A percentile compares a stretch with the other conserved stretches of the same genome.
phyloP scores from a whole-genome alignment of 1,140 invertebrate genomes.

The Drosophila burlai region DNA sequence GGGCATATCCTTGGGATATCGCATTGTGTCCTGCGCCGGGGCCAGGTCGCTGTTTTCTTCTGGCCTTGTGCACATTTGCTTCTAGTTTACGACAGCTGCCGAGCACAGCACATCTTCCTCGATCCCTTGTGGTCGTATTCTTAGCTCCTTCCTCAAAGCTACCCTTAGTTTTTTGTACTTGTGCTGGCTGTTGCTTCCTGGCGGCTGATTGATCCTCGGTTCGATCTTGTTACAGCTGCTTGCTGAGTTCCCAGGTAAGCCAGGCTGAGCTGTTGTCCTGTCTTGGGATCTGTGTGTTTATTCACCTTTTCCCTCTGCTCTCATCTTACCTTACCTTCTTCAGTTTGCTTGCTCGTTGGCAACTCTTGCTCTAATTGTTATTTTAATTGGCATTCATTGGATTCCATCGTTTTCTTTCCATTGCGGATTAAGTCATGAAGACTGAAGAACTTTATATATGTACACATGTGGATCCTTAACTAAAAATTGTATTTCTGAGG shows the following conservation, averaged over 20 bases:
- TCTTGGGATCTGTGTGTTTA: constrained; percentile 25
- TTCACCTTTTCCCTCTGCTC: constrained; percentile 7
- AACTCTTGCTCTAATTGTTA: constrained; percentile 47
- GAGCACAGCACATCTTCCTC: constrained; percentile 29
- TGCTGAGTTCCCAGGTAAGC: constrained; percentile 47
- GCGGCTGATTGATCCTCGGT: constrained; percentile 70
- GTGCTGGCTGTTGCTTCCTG: constrained; percentile 61
- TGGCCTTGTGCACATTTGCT: constrained; percentile 56
- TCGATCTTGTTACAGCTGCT: constrained; percentile 75
- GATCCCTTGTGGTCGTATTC: constrained; percentile 3
- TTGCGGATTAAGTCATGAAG: constrained; percentile 9
- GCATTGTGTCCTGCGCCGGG: constrained; percentile 37
- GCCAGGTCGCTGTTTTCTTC: constrained; percentile 22
- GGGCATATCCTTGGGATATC: constrained; percentile 30
- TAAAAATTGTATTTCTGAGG: too few relatives aligned
- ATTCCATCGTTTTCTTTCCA: background rate
- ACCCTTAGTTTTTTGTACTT: constrained; percentile 65
- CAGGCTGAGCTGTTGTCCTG: constrained; percentile 35
- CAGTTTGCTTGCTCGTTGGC: background rate
- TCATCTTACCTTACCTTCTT: constrained; percentile 6
- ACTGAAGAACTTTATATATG: background rate
- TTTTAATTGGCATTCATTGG: constrained; percentile 29
- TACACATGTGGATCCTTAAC: background rate
- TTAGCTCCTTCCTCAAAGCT: constrained; percentile 30
- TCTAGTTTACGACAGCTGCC: constrained; percentile 79